A percentile compares a stretch with the other conserved stretches of the same genome.
Conservation (phyloP, 2,113 vertebrate genomes). For the Silurus meridionalis region DNA sequence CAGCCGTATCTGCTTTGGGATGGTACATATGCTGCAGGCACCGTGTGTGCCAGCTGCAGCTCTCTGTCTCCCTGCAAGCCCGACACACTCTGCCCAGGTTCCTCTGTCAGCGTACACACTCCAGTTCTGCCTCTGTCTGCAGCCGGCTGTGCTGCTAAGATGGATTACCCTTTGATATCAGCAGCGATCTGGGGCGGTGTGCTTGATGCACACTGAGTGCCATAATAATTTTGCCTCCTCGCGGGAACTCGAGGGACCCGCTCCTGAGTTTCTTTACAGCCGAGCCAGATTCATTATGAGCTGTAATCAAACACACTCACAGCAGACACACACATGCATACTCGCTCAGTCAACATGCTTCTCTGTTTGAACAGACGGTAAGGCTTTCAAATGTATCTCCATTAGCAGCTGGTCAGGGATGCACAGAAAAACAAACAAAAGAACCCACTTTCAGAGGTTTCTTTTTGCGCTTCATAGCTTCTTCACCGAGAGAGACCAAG, state of each 20-base stretch:
- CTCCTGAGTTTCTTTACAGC: constrained; percentile 48
- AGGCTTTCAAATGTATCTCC: constrained; percentile 41
- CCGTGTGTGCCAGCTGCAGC: constrained; percentile 52
- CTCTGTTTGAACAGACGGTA: constrained; percentile 48
- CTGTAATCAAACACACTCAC: constrained; percentile 49
- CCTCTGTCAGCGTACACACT: constrained; percentile 56
- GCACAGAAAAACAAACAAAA: neutral
- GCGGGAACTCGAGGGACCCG: constrained; percentile 39
- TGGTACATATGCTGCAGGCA: constrained; percentile 56
- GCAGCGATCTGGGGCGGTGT: constrained; percentile 40
- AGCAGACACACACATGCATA: constrained; percentile 28
- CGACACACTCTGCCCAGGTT: constrained; percentile 54
- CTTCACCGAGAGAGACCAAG: neutral
- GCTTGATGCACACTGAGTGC: constrained; percentile 44
- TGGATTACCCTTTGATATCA: constrained; percentile 58
- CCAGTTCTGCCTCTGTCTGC: constrained; percentile 53
- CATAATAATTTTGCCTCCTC: constrained; percentile 50
- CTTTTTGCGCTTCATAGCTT: neutral
- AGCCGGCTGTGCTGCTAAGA: constrained; percentile 56
- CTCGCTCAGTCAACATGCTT: constrained; percentile 33
- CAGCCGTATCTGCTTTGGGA: constrained; percentile 50
- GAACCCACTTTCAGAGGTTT: constrained; percentile 7
- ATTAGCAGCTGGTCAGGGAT: constrained; percentile 46
- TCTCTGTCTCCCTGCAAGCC: constrained; percentile 53
- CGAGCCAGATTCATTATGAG: constrained; percentile 54